Evolutionary conservation across 2,888 invertebrate species (phyloP).

Genomic region (Melanchra persicariae): DNA sequence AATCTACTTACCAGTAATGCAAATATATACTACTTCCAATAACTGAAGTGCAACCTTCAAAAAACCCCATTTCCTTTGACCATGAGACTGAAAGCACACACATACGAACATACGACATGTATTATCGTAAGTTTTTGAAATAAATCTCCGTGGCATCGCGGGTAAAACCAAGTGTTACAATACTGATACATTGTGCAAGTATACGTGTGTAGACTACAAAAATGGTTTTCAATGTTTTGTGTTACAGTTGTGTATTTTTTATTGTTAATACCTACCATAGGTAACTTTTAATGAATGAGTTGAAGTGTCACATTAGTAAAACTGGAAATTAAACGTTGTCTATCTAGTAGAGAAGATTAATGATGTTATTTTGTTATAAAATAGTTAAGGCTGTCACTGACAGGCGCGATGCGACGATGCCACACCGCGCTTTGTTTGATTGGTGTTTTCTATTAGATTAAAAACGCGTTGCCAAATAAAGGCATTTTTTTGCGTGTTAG

Average conservation of each 20-base stretch:
- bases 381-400: too few relatives aligned
- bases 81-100: conserved; percentile 11
- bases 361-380: too few relatives aligned
- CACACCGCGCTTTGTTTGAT: too few relatives aligned
- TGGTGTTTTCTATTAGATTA: too few relatives aligned
- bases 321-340: not conserved
- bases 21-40: not conserved
- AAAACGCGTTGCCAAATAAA: too few relatives aligned
- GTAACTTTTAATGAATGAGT: not conserved
- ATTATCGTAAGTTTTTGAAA: too few relatives aligned
- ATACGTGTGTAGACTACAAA: conserved; percentile 21
- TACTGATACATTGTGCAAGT: not conserved
- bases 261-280: too few relatives aligned
- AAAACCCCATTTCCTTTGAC: conserved; percentile 31
- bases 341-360: too few relatives aligned
- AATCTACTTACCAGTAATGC: not conserved
- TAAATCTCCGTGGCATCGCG: conserved; percentile 21
- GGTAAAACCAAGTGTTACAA: conserved; percentile 40
- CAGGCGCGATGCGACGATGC: too few relatives aligned
- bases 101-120: not conserved
- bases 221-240: not conserved
- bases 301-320: not conserved
- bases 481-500: too few relatives aligned
- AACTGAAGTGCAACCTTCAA: not conserved
- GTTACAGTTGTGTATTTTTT: not conserved